phyloP scores from a whole-genome alignment of 2,113 vertebrate genomes.

The Dunckerocampus dactyliophorus region DNA sequence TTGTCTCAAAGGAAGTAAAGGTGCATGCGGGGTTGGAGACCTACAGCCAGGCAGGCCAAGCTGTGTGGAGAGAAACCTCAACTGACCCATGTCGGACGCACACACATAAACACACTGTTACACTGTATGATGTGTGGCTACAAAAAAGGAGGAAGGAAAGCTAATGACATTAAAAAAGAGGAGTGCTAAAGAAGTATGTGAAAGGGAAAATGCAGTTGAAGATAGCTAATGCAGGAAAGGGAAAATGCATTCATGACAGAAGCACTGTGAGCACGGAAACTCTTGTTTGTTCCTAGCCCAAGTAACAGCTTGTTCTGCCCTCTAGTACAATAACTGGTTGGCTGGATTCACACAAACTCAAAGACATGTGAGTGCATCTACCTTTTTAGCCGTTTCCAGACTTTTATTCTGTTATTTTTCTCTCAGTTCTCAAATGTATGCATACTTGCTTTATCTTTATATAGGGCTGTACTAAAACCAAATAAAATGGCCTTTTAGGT shows the following conservation, averaged over 20 bases:
- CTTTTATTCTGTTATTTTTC: background rate
- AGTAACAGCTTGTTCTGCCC: constrained; percentile 40
- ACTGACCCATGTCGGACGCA: constrained; percentile 15
- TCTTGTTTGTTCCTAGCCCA: constrained; percentile 10
- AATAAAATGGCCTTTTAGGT: too few species aligned
- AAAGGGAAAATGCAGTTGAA: constrained; percentile 5
- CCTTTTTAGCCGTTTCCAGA: constrained; percentile 12
- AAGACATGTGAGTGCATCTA: constrained; percentile 30
- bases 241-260: constrained; percentile 1
- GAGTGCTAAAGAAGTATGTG: background rate
- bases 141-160: background rate
- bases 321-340: constrained; percentile 36
- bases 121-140: background rate
- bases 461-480: too few species aligned
- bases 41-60: constrained; percentile 28
- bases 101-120: constrained; percentile 8
- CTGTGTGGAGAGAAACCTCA: constrained; percentile 21
- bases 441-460: too few species aligned
- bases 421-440: too few species aligned
- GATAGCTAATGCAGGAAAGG: constrained; percentile 7
- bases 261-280: background rate
- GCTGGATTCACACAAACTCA: constrained; percentile 33
- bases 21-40: constrained; percentile 21
- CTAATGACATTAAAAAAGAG: background rate
- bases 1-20: constrained; percentile 22